Conservation (phyloP, 2,888 invertebrate species). For the Polyommatus iphigenia region DNA sequence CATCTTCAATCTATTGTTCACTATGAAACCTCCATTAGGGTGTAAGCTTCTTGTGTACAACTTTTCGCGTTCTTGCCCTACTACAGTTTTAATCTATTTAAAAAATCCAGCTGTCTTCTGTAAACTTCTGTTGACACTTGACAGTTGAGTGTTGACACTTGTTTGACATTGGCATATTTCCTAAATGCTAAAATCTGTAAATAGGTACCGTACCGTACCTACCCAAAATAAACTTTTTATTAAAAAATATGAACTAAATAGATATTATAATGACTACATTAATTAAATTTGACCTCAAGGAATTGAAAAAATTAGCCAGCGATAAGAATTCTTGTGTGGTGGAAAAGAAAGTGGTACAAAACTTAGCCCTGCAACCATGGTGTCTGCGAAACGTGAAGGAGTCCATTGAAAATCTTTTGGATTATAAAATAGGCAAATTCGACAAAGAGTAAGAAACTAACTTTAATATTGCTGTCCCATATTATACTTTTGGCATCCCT, state of each 20-base stretch:
- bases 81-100: too few relatives aligned
- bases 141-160: background rate
- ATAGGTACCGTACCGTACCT: too few relatives aligned
- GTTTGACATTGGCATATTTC: too few relatives aligned
- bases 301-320: slow-evolving; percentile 75
- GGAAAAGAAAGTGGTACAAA: slow-evolving; percentile 77
- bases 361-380: slow-evolving; percentile 82
- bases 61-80: too few relatives aligned
- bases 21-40: too few relatives aligned
- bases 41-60: too few relatives aligned
- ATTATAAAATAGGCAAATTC: slow-evolving; percentile 81
- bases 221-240: background rate
- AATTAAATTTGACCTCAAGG: slow-evolving; percentile 75
- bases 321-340: slow-evolving; percentile 81
- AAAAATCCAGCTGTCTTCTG: too few relatives aligned
- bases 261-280: slow-evolving; percentile 64
- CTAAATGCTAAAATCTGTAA: too few relatives aligned
- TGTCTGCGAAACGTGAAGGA: slow-evolving; percentile 80
- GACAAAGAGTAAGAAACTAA: slow-evolving; percentile 82
- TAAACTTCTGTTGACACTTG: background rate
- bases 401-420: slow-evolving; percentile 80
- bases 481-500: background rate
- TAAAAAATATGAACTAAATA: slow-evolving; percentile 1
- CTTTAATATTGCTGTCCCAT: background rate
- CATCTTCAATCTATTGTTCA: too few relatives aligned